These are phyloP conservation scores for Macrotrachela quadricornifera DNA, from an alignment of 1,140 invertebrate genomes.

Conservation along the genomic window DNA sequence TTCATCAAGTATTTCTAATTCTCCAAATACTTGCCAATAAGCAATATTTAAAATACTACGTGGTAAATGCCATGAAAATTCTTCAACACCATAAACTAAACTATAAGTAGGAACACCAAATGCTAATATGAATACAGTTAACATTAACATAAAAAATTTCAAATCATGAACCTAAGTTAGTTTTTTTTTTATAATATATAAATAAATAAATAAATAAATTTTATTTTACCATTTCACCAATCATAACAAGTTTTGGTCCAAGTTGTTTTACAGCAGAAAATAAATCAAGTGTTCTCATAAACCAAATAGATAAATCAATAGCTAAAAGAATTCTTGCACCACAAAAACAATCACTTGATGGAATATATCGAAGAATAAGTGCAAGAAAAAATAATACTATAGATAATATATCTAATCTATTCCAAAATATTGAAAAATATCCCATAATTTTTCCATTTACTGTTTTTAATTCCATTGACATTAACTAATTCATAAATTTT, in stretches of 20 bases:
- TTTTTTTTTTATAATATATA: too few relatives aligned
- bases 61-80: slow-evolving; percentile 13
- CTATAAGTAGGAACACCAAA: too few relatives aligned
- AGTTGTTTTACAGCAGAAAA: slow-evolving; percentile 23
- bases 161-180: too few relatives aligned
- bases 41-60: slow-evolving; percentile 20
- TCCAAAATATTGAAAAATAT: slow-evolving; percentile 22
- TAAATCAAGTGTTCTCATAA: slow-evolving; percentile 20
- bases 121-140: too few relatives aligned
- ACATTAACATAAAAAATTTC: too few relatives aligned
- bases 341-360: slow-evolving; percentile 9
- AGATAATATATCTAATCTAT: slow-evolving; percentile 23
- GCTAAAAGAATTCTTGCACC: slow-evolving; percentile 6
- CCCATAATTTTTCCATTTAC: neutral
- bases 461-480: neutral
- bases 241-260: slow-evolving; percentile 28
- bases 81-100: slow-evolving; percentile 11
- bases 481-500: slow-evolving; percentile 4
- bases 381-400: slow-evolving; percentile 21
- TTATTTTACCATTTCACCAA: slow-evolving; percentile 15
- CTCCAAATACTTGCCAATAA: slow-evolving; percentile 27
- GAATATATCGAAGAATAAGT: slow-evolving; percentile 19
- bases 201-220: too few relatives aligned
- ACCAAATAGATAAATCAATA: slow-evolving; percentile 10
- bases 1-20: slow-evolving; percentile 21